Conservation (phyloP, 2,888 invertebrate species). For the Troglohyphantes excavatus region DNA sequence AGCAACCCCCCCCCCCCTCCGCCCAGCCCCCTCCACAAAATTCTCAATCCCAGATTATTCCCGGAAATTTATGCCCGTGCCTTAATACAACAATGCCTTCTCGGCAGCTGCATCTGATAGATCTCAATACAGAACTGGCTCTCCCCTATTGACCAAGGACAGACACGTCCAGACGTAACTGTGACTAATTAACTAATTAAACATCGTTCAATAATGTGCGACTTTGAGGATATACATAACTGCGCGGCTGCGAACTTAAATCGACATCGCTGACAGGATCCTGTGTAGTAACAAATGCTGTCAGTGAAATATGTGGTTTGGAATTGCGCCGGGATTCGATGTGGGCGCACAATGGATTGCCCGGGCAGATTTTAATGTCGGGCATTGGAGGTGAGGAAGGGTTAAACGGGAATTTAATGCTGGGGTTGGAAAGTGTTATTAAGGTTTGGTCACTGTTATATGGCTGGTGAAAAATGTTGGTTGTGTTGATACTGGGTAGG, state of each 20-base stretch:
- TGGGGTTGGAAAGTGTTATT: neutral
- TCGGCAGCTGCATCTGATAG: neutral
- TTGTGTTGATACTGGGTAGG: too few relatives aligned
- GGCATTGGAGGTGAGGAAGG: neutral
- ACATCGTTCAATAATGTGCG: conserved; percentile 65
- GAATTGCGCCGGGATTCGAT: conserved; percentile 19
- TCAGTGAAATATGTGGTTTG: conserved; percentile 45
- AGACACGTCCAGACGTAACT: conserved; percentile 53
- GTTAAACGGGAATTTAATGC: neutral
- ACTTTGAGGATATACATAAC: conserved; percentile 31
- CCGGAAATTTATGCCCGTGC: neutral
- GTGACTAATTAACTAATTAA: conserved; percentile 73
- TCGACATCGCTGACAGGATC: conserved; percentile 31
- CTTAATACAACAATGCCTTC: neutral
- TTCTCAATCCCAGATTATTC: neutral
- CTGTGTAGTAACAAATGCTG: conserved; percentile 18
- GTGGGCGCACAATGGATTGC: neutral
- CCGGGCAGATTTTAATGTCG: neutral
- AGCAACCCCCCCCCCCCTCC: too few relatives aligned
- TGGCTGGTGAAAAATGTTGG: too few relatives aligned
- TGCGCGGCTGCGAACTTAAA: conserved; percentile 32
- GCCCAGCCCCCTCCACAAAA: neutral
- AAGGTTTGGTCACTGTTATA: neutral
- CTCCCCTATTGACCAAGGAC: conserved; percentile 14
- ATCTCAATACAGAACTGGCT: neutral